Evolutionary conservation across 2,888 invertebrate species (phyloP), one percentile per base, ranked within the genome.

Genomic region (Omphaloscelis lunosa): DNA sequence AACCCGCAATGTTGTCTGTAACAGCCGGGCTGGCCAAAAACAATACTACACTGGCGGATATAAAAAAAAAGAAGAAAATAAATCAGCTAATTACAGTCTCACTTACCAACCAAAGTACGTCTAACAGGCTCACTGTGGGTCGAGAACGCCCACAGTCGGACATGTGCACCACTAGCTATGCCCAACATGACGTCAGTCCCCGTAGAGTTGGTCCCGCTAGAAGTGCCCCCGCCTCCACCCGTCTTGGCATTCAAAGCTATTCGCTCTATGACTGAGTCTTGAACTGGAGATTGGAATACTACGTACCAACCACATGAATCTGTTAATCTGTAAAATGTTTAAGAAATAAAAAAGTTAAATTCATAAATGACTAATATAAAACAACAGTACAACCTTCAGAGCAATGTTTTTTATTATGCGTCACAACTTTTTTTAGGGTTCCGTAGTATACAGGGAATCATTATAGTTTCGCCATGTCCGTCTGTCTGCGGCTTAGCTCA

Each of bases 301-400:
- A 98, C 98, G 92, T 99, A 99, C 99, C 99, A 99, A 11, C 99
- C 99, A 87, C 98, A 98, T 0, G 99, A 99, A 94, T 99, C 99
- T 95, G 99, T 99, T 91, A 99, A 97, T 92, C 99, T 97, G 90
- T 9, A 79, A 90, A 17, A 41, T 51, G 0, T 20, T 20, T 20
- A 15, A 53, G 3, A 17, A 34, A 67, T 29, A 4, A 20, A 9
- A 7, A 63, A 17, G 41, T 4, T 45, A 20, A 12, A 34, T 45
- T 15, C 12, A 45, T 45, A 45, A 39, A 39, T 53, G 6, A 5
- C n/a, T 27, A 41, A 17, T 6, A 29, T 15, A 7, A 20, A 15
- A 41, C 27, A 27, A 6, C 4, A 39, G 15, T 39, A 34, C 17
- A 7, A 41, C 7, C 23, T 4, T 6, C 7, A 29, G 17, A 17